Percentiles rank a stretch among this genome's conserved stretches.
phyloP scores from a whole-genome alignment of 2,888 invertebrate species.

The Dicroscelio sp. region DNA sequence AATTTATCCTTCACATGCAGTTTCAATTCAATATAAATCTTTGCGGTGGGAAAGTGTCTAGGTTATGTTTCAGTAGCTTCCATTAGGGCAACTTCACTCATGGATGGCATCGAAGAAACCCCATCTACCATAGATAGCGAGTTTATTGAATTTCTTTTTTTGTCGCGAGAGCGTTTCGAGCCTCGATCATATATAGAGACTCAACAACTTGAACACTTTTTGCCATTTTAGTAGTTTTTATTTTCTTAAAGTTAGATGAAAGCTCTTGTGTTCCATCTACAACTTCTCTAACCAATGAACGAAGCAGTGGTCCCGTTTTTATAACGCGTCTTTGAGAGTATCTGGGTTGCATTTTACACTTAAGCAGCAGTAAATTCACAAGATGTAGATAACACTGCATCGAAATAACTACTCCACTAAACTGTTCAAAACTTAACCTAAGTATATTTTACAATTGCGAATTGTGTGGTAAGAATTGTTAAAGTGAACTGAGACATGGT shows the following conservation, averaged over 20 bases:
- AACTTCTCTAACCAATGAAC: conserved; percentile 71
- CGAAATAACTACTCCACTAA: conserved; percentile 32
- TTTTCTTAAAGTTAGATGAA: conserved; percentile 71
- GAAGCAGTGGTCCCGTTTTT: conserved; percentile 62
- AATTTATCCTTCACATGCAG: too few relatives aligned
- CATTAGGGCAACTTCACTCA: conserved; percentile 51
- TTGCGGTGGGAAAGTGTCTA: background rate
- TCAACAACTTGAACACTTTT: conserved; percentile 60
- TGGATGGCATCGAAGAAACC: conserved; percentile 27
- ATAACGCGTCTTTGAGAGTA: conserved; percentile 55
- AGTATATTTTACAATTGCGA: conserved; percentile 27
- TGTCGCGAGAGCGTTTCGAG: conserved; percentile 42
- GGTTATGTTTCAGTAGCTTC: conserved; percentile 44
- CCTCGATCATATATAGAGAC: conserved; percentile 56
- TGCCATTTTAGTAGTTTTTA: conserved; percentile 63
- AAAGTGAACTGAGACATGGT: too few relatives aligned
- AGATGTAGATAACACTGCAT: conserved; percentile 51
- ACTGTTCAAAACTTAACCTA: conserved; percentile 46
- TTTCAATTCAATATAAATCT: too few relatives aligned
- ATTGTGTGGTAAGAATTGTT: too few relatives aligned
- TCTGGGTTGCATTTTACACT: conserved; percentile 62
- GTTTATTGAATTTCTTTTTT: conserved; percentile 68
- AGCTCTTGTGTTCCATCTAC: conserved; percentile 57
- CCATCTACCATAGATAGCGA: conserved; percentile 50
- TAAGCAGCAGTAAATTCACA: conserved; percentile 53